Percentiles rank a stretch among this genome's conserved stretches.
phyloP scores from a whole-genome alignment of 2,113 vertebrate species.

The Perccottus glenii region DNA sequence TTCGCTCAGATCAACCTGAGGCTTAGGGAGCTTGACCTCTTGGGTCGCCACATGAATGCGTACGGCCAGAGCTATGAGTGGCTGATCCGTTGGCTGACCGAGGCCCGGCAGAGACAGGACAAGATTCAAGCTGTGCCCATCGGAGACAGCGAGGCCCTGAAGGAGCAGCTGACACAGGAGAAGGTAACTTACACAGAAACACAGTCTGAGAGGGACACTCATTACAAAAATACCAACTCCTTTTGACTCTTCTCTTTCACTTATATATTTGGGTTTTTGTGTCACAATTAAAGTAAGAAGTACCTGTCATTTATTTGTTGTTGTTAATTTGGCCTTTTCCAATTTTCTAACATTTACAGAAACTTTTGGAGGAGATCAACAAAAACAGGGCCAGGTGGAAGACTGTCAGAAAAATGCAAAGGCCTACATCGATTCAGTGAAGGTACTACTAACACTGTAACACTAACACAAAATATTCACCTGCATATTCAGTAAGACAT shows the following conservation, averaged over 20 bases:
- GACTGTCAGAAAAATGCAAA: slow-evolving; percentile 90
- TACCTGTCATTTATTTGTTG: too few species aligned
- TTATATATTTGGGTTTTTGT: too few species aligned
- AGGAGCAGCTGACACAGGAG: slow-evolving; percentile 88
- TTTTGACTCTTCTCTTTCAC: too few species aligned
- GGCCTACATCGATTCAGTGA: slow-evolving; percentile 93
- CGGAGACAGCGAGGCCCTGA: slow-evolving; percentile 74
- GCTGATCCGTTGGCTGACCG: slow-evolving; percentile 86
- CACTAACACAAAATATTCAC: too few species aligned
- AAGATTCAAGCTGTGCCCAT: slow-evolving; percentile 85
- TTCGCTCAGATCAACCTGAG: slow-evolving; percentile 86
- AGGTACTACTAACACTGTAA: slow-evolving; percentile 74
- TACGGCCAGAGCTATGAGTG: slow-evolving; percentile 84
- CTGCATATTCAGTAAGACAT: rapidly evolving
- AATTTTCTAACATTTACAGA: slow-evolving; percentile 65
- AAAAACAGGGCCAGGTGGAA: slow-evolving; percentile 87
- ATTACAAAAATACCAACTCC: too few species aligned
- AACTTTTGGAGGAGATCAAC: slow-evolving; percentile 90
- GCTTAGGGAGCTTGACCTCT: slow-evolving; percentile 87
- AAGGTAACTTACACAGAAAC: slow-evolving; percentile 77
- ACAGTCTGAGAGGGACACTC: background rate
- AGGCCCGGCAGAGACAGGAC: slow-evolving; percentile 86
- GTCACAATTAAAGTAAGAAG: too few species aligned
- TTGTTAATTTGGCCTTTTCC: too few species aligned
- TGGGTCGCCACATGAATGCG: slow-evolving; percentile 86